These are phyloP conservation scores for Paramormyrops hopkinsi DNA, from an alignment of 2,797 vertebrate species.

Conservation along the genomic window DNA sequence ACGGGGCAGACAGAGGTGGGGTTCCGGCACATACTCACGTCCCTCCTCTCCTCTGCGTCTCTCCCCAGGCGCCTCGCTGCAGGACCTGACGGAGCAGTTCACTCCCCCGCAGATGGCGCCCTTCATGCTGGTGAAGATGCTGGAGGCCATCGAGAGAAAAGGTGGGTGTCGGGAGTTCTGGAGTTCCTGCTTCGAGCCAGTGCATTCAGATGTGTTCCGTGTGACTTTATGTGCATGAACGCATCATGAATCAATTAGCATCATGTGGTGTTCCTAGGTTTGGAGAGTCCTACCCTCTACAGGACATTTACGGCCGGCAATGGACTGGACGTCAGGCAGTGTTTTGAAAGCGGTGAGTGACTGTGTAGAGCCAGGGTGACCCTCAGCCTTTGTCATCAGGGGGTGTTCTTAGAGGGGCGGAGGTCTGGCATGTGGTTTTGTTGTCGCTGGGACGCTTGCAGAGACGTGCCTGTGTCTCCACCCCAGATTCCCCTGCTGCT, in stretches of 20 bases:
- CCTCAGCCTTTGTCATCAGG: background rate
- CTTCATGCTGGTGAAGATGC: conserved; percentile 71
- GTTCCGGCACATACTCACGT: background rate
- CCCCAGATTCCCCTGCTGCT: conserved; percentile 54
- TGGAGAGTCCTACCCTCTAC: conserved; percentile 86
- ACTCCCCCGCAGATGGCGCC: conserved; percentile 77
- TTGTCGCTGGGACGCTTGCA: background rate
- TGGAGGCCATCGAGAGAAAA: conserved; percentile 89
- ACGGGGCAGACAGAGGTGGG: background rate
- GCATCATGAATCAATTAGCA: background rate
- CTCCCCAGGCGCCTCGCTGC: conserved; percentile 59
- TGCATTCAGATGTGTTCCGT: background rate
- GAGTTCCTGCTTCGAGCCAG: background rate
- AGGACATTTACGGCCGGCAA: conserved; percentile 77
- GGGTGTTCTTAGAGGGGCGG: background rate
- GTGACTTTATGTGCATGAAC: background rate
- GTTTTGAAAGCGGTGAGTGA: conserved; percentile 78
- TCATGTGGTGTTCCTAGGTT: conserved; percentile 54
- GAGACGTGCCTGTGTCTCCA: background rate
- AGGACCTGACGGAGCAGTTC: conserved; percentile 88
- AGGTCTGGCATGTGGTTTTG: background rate
- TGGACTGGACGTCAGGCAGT: conserved; percentile 79
- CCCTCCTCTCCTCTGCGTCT: conserved; percentile 19
- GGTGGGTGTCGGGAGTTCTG: conserved; percentile 54
- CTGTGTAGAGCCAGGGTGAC: background rate